Evolutionary conservation across 2,113 vertebrate species (phyloP).

Genomic region (Phainopepla nitens): DNA sequence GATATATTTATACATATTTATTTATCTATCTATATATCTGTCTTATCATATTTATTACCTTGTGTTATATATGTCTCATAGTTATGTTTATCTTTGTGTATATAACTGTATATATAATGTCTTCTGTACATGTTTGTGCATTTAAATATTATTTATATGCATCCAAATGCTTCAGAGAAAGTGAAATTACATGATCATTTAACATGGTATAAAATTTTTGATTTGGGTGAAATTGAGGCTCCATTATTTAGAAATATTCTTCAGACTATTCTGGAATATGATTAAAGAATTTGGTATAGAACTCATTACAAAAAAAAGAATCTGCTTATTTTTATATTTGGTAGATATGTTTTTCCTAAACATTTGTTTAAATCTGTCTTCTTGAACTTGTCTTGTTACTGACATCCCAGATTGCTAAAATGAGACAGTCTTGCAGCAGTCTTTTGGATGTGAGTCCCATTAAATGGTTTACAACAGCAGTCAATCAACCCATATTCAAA

Average conservation of each 20-base stretch:
- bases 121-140: neutral
- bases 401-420: neutral
- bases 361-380: neutral
- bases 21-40: neutral
- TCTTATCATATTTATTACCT: neutral
- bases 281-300: neutral
- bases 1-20: neutral
- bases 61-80: neutral
- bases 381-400: neutral
- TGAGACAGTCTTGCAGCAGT: neutral
- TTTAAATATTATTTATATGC: neutral
- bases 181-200: neutral
- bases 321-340: neutral
- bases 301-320: neutral
- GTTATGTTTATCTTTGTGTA: neutral
- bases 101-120: neutral
- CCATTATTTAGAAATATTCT: neutral
- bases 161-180: neutral
- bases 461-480: constrained; percentile 9
- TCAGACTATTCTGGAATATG: neutral
- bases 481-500: constrained; percentile 14
- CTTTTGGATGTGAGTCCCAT: neutral
- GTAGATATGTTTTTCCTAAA: neutral
- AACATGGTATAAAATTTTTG: neutral
- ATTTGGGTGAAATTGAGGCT: neutral